Conservation (phyloP, 30 jellyfish, hydroid and myxozoan species). For the Sanderia malayensis region DNA sequence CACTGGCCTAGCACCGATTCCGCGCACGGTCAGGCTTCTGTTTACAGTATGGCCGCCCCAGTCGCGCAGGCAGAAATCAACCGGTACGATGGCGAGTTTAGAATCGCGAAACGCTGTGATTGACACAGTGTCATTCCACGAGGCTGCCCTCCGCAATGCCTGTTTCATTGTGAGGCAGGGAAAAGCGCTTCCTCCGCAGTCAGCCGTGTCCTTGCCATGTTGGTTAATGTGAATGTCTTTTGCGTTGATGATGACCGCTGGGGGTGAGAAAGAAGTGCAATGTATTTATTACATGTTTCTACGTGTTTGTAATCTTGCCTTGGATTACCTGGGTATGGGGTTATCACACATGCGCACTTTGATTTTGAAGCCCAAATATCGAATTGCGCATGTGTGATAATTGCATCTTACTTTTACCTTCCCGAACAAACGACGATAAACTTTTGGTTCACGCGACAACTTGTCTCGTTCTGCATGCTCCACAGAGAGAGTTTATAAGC, state of each 20-base stretch:
- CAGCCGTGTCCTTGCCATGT: neutral
- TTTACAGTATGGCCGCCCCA: neutral
- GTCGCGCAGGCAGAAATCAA: conserved; percentile 11
- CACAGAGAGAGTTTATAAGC: no score
- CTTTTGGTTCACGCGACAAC: no score
- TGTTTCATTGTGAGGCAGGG: conserved; percentile 20
- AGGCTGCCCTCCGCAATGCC: neutral
- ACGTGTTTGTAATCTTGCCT: no score
- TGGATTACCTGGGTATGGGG: no score
- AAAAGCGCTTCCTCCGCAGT: neutral
- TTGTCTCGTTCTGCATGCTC: no score
- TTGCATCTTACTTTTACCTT: no score
- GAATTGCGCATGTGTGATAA: no score
- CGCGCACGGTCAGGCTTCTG: conserved; percentile 10
- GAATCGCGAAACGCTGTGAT: conserved; percentile 4
- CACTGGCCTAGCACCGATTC: conserved; percentile 15
- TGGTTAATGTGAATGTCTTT: neutral
- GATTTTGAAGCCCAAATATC: no score
- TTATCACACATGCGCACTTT: no score
- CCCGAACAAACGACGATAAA: no score
- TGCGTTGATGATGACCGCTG: neutral
- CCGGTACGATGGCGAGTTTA: neutral
- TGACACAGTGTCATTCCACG: conserved; percentile 18
- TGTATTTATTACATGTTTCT: no score
- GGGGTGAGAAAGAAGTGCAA: neutral